Base-by-base conservation (phyloP, 1,140 invertebrate genomes). In the Drosophila sp. region DNA sequence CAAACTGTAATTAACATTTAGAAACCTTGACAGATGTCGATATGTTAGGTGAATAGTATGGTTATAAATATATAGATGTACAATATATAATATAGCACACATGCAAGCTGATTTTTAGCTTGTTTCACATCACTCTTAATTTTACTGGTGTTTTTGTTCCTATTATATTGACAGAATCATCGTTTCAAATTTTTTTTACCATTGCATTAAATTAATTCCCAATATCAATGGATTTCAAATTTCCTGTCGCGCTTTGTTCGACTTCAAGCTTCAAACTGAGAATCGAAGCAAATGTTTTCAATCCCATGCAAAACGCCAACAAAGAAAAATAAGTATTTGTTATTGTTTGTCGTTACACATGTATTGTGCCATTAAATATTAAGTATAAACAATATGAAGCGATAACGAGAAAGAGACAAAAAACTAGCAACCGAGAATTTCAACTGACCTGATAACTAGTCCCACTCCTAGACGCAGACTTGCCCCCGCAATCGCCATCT, bases 241-340 rank as follows among this genome's bases (percentile, higher is more conserved):
- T 78, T 61, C 30, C 29, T 60, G 38, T 60, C 47, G 75, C 47
- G 77, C 68, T 64, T 68, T 69, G 79, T 56, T 83, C 80, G 76
- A 77, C 79, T 83, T 80, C 80, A 74, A 72, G 64, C 80, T 67
- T 69, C 56, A 77, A 89, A 87, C 83, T 89, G 75, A 79, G 64
- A 79, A 82, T 87, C 63, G 64, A 57, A 40, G 66, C 83, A 87
- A 86, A 80, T 87, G 76, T 71, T 83, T 60, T 71, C 66, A 79
- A 78, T 87, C 83, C 84, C 83, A 89, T 67, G 72, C 69, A 47
- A 58, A 58, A 57, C 17, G 30, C 2, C 44, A 58, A 58, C 33
- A 58, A 58, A 33, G 32, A 23, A 35, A 58, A 50, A 17, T 50
- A n/a, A 50, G 6, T 50, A 5, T 3, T 27, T 50, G 44, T 50